These are phyloP conservation scores for Scolanthus callimorphus DNA, from an alignment of 92 coral and sea anemone species.

Conservation along the genomic window DNA sequence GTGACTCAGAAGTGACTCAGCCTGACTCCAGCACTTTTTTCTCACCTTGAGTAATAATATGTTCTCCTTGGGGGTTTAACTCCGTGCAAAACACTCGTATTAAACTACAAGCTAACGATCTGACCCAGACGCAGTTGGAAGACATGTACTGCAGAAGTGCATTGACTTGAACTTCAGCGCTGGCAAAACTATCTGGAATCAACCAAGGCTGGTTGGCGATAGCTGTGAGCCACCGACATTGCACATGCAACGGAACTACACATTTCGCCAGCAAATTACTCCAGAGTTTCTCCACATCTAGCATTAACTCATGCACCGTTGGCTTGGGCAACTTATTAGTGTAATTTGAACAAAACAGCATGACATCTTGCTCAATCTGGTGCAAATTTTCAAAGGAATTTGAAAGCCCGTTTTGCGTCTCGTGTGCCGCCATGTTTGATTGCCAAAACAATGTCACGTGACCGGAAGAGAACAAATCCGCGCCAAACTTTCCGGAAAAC, in stretches of 20 bases:
- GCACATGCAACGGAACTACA: conserved; percentile 40
- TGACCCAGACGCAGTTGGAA: conserved; percentile 58
- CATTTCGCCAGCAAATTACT: conserved; percentile 11
- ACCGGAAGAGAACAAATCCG: not conserved
- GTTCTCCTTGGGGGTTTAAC: conserved; percentile 74
- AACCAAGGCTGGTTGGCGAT: conserved; percentile 80
- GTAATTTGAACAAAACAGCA: conserved; percentile 43
- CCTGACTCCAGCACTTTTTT: too few species aligned
- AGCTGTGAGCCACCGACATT: conserved; percentile 72
- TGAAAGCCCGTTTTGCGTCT: not conserved
- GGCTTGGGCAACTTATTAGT: conserved; percentile 29
- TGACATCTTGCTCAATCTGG: conserved; percentile 42
- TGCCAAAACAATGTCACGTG: not conserved
- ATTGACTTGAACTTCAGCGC: conserved; percentile 90
- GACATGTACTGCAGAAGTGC: conserved; percentile 75
- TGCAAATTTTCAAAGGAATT: conserved; percentile 23
- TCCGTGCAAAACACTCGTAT: conserved; percentile 70
- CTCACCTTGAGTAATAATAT: conserved; percentile 85
- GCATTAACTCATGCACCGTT: conserved; percentile 59
- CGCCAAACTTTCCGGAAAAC: too few species aligned
- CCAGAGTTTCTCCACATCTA: conserved; percentile 67
- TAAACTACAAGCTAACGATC: conserved; percentile 83
- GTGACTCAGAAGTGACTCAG: too few species aligned
- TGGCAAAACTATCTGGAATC: conserved; percentile 59
- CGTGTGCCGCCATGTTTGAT: conserved; percentile 5